These are phyloP conservation scores for Oreochromis tanganicae DNA, from an alignment of 2,113 vertebrate species.

Conservation along the genomic window DNA sequence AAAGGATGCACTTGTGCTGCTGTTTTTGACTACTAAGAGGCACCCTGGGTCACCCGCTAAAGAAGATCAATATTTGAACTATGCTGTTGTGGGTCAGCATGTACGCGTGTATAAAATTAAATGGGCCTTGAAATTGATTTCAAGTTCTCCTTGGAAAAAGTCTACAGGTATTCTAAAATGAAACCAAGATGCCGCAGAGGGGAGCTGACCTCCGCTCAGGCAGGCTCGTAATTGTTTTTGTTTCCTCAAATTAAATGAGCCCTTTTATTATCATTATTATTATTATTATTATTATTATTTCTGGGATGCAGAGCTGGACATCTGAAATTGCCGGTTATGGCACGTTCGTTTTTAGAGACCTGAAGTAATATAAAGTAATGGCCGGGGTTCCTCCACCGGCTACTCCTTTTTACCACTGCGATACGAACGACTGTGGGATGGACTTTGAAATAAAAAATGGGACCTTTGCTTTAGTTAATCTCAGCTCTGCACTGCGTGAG, in stretches of 20 bases:
- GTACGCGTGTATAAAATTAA: conserved; percentile 61
- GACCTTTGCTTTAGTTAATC: conserved; percentile 10
- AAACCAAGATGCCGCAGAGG: not conserved
- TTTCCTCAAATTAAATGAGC: conserved; percentile 57
- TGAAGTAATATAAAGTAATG: conserved; percentile 30
- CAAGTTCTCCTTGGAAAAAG: conserved; percentile 58
- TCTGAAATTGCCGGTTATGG: conserved; percentile 13
- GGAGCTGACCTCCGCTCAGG: conserved; percentile 39
- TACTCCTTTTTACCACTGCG: not conserved
- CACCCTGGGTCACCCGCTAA: conserved; percentile 33
- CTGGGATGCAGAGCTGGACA: conserved; percentile 14
- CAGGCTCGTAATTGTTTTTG: conserved; percentile 51
- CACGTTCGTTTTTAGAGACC: conserved; percentile 26
- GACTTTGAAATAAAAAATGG: not conserved
- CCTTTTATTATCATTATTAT: conserved; percentile 1
- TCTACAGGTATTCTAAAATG: conserved; percentile 44
- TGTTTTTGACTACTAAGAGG: conserved; percentile 39
- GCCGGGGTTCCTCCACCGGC: not conserved
- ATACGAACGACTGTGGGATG: not conserved
- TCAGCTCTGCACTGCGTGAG: not conserved
- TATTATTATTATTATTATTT: not conserved
- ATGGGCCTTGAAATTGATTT: conserved; percentile 73
- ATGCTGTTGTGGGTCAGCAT: conserved; percentile 56
- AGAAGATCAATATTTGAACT: conserved; percentile 66
- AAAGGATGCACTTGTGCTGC: conserved; percentile 5